Evolutionary conservation across 2,797 vertebrate genomes (phyloP).

Genomic region (Argya squamiceps): DNA sequence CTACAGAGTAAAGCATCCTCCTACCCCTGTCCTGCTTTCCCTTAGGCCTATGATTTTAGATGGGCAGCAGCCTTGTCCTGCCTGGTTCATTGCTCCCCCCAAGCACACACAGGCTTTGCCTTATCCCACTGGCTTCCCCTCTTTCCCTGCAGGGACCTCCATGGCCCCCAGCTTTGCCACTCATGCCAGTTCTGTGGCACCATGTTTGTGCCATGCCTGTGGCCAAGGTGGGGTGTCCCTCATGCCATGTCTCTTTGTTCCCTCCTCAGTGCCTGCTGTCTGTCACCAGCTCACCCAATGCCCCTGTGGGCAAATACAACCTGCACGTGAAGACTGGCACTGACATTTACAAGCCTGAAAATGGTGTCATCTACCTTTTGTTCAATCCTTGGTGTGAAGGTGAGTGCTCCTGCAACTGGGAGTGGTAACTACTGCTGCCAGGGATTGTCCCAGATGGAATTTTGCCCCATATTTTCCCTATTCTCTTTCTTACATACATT

Average conservation of each 20-base stretch:
- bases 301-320: constrained; percentile 66
- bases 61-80: neutral
- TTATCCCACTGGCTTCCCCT: neutral
- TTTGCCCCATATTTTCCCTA: neutral
- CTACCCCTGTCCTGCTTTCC: neutral
- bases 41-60: neutral
- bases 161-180: neutral
- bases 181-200: accelerated
- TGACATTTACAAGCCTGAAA: neutral
- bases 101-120: accelerated
- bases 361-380: constrained; percentile 56
- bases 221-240: neutral
- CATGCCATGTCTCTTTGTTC: neutral
- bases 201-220: neutral
- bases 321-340: constrained; percentile 46
- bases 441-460: neutral
- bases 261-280: constrained; percentile 58
- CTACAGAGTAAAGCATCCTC: neutral
- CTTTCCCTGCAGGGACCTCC: neutral
- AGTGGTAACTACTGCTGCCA: neutral
- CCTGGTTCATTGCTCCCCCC: neutral
- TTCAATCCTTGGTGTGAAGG: constrained; percentile 79
- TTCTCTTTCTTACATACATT: neutral
- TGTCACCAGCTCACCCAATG: constrained; percentile 46
- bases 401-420: neutral